Base-by-base conservation (phyloP, 1,140 invertebrate genomes). In the Achroia grisella region DNA sequence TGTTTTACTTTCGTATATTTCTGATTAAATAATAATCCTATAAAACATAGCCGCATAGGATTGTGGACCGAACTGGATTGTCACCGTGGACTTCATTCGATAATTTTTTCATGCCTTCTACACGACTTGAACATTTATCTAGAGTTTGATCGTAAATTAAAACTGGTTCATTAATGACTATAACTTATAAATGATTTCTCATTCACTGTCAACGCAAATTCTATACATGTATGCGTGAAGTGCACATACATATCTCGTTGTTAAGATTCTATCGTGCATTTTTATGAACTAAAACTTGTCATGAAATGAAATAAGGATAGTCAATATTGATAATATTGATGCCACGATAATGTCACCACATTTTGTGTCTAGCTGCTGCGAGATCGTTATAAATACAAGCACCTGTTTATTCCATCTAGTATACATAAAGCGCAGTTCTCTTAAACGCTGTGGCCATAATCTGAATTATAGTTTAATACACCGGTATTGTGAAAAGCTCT, bases 151-250 rank as follows among this genome's bases (percentile, higher is more conserved):
- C 64, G 59, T 73, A 76, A 71, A 69, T 71, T 71, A 63, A 71
- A 71, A 73, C 70, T 62, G 60, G 64, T 71, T 73, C 72, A 73
- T 75, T 75, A 72, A 71, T 72, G 66, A 68, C 68, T 63, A 76
- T 70, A 71, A 73, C 62, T 73, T 62, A 57, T 59, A 75, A 70
- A 66, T 71, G 68, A 72, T 70, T 44, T 62, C 59, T 66, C 36
- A 47, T 60, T 57, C 53, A 23, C 51, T 63, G 65, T 60, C 52
- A 45, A 66, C 65, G 63, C 62, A 56, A 67, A 69, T 66, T 68
- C 55, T 59, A 32, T 56, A 39, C 46, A 43, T 45, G 43, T 53
- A 57, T 48, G 60, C 55, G 60, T 62, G 57, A 60, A 61, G 42
- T 54, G 52, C 36, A 59, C 51, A 53, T 23, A 23, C 17, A 23